Base-by-base conservation (phyloP, 2,888 invertebrate genomes). In the Melanophora roralis region DNA sequence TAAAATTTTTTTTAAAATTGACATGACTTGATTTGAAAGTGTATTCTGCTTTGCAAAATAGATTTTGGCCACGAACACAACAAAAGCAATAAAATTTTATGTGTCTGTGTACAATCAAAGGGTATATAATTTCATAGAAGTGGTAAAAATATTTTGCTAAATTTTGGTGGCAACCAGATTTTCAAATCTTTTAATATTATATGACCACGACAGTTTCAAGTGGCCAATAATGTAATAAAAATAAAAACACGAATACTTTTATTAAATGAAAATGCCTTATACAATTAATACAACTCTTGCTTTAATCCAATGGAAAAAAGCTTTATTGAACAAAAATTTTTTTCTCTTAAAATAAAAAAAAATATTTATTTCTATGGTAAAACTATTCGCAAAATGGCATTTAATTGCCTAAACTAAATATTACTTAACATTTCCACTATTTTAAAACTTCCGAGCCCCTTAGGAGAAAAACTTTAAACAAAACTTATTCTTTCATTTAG, bases 131-230 rank as follows among this genome's bases (percentile, higher is more conserved):
- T 57, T 73, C 57, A 23, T 27, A 36, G 21, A 67, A 59, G 59
- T 74, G 43, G 49, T 74, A 32, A 59, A 74, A 60, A 59, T 67
- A 19, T 65, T 68, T 59, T 75, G 67, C 27, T 27, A 40, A 53
- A 53, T 36, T 43, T 68, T 67, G 32, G 47, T 69, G 62, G 49
- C 40, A 73, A 19, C 68, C 36, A 45, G 57, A 64, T 73, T 73
- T 75, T 55, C 27, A 73, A 38, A 51, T 21, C 43, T 47, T 68
- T 73, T 43, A 78, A 64, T 43, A 68, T 78, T 43, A 69, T 69
- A 57, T 73, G 68, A 59, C 68, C 73, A 64, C 49, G 47, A 51
- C 60, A 36, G 23, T 59, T 57, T 45, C 36, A 8, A 64, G 11
- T 36, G 27, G 38, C n/a, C 34, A 74, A 73, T 65, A 74, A 65